These are phyloP conservation scores for Notolabrus celidotus DNA, from an alignment of 2,797 vertebrate species.

Conservation along the genomic window DNA sequence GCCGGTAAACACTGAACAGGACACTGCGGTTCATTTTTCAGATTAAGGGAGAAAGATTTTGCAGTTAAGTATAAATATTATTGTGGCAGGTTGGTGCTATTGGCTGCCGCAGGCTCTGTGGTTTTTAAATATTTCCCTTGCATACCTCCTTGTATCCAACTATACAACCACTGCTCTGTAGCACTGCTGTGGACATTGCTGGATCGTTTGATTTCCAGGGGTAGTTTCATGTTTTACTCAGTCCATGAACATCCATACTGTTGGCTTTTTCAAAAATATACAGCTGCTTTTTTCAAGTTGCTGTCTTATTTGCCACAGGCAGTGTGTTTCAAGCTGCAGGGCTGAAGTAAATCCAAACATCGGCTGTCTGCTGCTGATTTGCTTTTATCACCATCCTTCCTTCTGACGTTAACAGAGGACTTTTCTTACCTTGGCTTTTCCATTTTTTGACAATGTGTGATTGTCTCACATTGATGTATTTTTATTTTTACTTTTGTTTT, in stretches of 20 bases:
- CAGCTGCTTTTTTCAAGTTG: slow-evolving; percentile 49
- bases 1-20: slow-evolving; percentile 53
- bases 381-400: slow-evolving; percentile 60
- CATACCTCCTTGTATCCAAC: slow-evolving; percentile 25
- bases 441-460: slow-evolving; percentile 2
- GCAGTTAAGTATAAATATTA: slow-evolving; percentile 61
- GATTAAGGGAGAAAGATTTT: slow-evolving; percentile 53
- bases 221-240: slow-evolving; percentile 37
- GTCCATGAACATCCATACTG: slow-evolving; percentile 35
- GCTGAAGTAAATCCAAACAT: slow-evolving; percentile 66
- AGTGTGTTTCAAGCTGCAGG: slow-evolving; percentile 42
- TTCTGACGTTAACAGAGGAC: slow-evolving; percentile 55
- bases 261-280: slow-evolving; percentile 29
- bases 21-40: slow-evolving; percentile 30
- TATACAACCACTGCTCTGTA: slow-evolving; percentile 5
- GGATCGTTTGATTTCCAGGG: slow-evolving; percentile 31
- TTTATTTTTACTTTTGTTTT: slow-evolving; percentile 31
- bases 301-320: slow-evolving; percentile 61
- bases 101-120: slow-evolving; percentile 42
- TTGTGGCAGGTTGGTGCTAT: slow-evolving; percentile 18
- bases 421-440: slow-evolving; percentile 27
- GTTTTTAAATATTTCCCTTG: slow-evolving; percentile 27
- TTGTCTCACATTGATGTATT: slow-evolving; percentile 47
- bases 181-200: background rate
- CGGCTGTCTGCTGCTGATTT: slow-evolving; percentile 58